Conservation (phyloP, 1,140 invertebrate genomes). For the Amyelois transitella region DNA sequence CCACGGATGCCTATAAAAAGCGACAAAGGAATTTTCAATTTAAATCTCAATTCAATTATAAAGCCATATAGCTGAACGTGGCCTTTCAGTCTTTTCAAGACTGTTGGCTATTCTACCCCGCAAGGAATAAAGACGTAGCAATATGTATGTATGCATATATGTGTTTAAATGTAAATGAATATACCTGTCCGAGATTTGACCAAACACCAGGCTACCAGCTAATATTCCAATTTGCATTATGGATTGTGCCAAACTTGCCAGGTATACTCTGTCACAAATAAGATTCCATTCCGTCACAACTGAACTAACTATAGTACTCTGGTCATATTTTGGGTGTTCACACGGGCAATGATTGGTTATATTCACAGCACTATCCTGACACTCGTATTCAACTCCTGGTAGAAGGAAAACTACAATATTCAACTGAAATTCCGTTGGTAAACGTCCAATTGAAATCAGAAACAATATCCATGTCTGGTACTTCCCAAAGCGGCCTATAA, state of each 20-base stretch:
- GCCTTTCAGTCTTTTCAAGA: too few species aligned
- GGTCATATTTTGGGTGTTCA: slow-evolving; percentile 62
- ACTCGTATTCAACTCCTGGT: slow-evolving; percentile 77
- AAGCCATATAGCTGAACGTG: too few species aligned
- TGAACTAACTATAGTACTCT: slow-evolving; percentile 55
- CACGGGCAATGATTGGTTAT: slow-evolving; percentile 61
- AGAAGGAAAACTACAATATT: slow-evolving; percentile 80
- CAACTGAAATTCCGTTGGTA: slow-evolving; percentile 81
- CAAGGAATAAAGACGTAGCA: too few species aligned
- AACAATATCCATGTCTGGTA: slow-evolving; percentile 75
- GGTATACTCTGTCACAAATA: slow-evolving; percentile 63
- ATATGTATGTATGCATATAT: not conserved
- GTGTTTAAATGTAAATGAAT: too few species aligned
- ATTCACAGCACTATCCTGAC: slow-evolving; percentile 58
- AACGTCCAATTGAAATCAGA: slow-evolving; percentile 76
- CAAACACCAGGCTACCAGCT: slow-evolving; percentile 69
- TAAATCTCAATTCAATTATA: too few species aligned
- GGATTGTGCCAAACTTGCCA: slow-evolving; percentile 72
- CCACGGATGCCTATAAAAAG: too few species aligned
- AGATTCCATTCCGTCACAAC: slow-evolving; percentile 74
- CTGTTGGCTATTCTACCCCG: too few species aligned
- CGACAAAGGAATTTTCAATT: too few species aligned
- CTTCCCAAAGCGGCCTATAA: slow-evolving; percentile 46
- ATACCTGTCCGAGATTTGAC: slow-evolving; percentile 69
- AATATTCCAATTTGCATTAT: slow-evolving; percentile 73